Evolutionary conservation across 2,888 invertebrate genomes (phyloP).

Genomic region (Willowsia nigromaculata): DNA sequence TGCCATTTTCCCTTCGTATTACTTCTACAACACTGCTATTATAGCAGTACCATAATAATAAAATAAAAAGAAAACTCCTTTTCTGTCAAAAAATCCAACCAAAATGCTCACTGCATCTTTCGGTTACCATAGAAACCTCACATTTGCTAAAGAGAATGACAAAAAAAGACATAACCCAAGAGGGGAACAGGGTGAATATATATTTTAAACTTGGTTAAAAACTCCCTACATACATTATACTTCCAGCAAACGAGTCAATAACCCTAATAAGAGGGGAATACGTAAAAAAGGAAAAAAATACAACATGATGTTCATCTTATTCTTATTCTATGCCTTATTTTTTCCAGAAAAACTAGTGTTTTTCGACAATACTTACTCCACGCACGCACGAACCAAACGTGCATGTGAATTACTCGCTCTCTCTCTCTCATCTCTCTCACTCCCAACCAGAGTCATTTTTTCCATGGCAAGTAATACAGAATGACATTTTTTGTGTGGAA

Average conservation of each 20-base stretch:
- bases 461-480: constrained; percentile 20
- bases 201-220: not conserved
- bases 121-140: not conserved
- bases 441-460: not conserved
- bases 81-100: not conserved
- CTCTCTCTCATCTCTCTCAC: not conserved
- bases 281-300: not conserved
- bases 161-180: not conserved
- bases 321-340: not conserved
- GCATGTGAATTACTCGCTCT: constrained; percentile 31
- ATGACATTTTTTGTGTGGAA: constrained; percentile 50
- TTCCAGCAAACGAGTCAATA: not conserved
- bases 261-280: constrained; percentile 3
- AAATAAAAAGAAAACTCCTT: not conserved
- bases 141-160: not conserved
- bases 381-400: constrained; percentile 12
- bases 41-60: constrained; percentile 4
- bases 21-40: not conserved
- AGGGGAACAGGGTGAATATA: not conserved
- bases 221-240: not conserved
- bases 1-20: not conserved
- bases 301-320: not conserved
- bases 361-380: constrained; percentile 13
- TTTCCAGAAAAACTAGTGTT: not conserved
- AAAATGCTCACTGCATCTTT: not conserved